Evolutionary conservation across 2,797 vertebrate genomes (phyloP), one percentile per base, ranked within the genome.

Genomic region (Ctenochaetus hawaiiensis): DNA sequence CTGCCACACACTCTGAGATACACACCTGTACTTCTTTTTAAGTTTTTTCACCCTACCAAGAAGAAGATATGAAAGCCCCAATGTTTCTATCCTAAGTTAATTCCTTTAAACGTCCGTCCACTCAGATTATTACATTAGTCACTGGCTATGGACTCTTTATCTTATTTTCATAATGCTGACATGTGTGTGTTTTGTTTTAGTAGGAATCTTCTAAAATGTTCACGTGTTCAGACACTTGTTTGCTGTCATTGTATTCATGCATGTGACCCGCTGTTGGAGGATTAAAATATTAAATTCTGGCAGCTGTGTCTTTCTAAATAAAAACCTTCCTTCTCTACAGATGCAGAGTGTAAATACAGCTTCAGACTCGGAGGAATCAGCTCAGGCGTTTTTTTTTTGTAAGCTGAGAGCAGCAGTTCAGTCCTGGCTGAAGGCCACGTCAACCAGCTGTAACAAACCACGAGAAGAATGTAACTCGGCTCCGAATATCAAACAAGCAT

Each of bases 371-470:
- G 14, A 49, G 41, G 41, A 22, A 48, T 37, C 41, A 14, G 56
- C 14, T 45, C 52, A 12, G 37, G n/a, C 1, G 8, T 11, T 3
- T 41, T 30, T 30, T 30, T 5, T 26, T n/a, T n/a, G n/a, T 70
- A 0, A 26, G 58, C 52, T 67, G 44, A 71, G 8, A 18, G 76
- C 41, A 61, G 43, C 66, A 69, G 59, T 44, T 54, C 18, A 8
- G 18, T 43, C 16, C 37, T 64, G 72, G 67, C 47, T 14, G 47
- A 63, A 12, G 1, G 47, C 68, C 64, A 79, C 76, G 12, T 76
- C 20, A 58, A 68, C 2, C 77, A 79, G 64, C 67, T 79, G 77
- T 26, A 39, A 67, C 43, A 39, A 53, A 26, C 57, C 8, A 67
- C 43, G 67, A n/a, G 8, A 14, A 30, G 58, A 76, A 79, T 79